Evolutionary conservation across 2,797 vertebrate genomes (phyloP).

Genomic region (Amniataba percoides): DNA sequence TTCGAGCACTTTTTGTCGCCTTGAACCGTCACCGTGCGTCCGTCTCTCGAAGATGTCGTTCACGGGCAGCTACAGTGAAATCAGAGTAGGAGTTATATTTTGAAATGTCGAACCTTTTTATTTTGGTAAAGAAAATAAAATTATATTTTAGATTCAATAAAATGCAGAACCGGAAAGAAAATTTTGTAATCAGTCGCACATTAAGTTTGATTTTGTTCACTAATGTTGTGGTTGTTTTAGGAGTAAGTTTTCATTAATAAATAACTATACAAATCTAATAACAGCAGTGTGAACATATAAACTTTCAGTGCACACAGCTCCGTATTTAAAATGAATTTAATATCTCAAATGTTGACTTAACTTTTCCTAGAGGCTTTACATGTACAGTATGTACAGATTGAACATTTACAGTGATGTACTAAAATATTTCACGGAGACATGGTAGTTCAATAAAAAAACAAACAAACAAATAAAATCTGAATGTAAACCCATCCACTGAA

Average conservation of each 20-base stretch:
- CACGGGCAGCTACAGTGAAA: conserved; percentile 78
- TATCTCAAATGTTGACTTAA: conserved; percentile 74
- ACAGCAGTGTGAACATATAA: conserved; percentile 5
- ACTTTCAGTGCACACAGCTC: conserved; percentile 26
- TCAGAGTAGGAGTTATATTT: conserved; percentile 82
- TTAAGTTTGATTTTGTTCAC: background rate
- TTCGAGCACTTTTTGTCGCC: conserved; percentile 53
- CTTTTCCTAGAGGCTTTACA: conserved; percentile 71
- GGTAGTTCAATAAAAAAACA: conserved; percentile 52
- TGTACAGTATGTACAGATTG: conserved; percentile 77
- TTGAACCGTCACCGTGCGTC: conserved; percentile 67
- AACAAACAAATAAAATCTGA: conserved; percentile 17
- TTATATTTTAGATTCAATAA: conserved; percentile 88
- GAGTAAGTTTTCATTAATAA: background rate
- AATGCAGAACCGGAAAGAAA: conserved; percentile 81
- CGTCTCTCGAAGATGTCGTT: conserved; percentile 85
- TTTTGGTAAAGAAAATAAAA: conserved; percentile 85
- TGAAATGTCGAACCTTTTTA: conserved; percentile 87
- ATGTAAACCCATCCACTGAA: conserved; percentile 61
- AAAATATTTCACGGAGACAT: conserved; percentile 59
- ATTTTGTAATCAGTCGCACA: conserved; percentile 27
- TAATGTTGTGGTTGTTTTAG: background rate
- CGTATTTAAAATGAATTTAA: conserved; percentile 77
- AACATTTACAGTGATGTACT: conserved; percentile 68
- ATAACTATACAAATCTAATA: conserved; percentile 16